A percentile compares a stretch with the other conserved stretches of the same genome.
Evolutionary conservation across 2,797 vertebrate species (phyloP).

Genomic region (Tokudaia muenninki): DNA sequence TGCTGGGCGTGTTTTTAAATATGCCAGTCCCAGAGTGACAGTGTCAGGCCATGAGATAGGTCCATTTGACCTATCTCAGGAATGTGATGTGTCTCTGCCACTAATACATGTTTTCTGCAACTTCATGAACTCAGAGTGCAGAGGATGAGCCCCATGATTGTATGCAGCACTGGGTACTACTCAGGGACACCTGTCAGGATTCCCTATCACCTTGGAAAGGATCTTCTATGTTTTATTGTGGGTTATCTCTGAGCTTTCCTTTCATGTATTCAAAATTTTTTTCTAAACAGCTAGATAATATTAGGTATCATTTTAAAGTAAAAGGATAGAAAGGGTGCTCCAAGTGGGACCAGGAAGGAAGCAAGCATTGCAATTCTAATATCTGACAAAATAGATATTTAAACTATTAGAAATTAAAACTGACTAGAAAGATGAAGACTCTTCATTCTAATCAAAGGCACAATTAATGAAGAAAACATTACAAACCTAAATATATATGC

Average conservation of each 20-base stretch:
- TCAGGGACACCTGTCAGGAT: conserved; percentile 44
- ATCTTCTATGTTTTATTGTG: not conserved
- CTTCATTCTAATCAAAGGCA: not conserved
- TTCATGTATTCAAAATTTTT: conserved; percentile 48
- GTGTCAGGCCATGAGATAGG: not conserved
- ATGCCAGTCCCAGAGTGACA: not conserved
- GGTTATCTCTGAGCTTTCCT: conserved; percentile 3
- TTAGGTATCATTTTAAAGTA: not conserved
- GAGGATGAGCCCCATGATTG: conserved; percentile 27
- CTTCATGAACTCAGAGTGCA: conserved; percentile 41
- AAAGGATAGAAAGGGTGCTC: not conserved
- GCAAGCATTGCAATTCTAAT: not conserved
- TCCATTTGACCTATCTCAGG: conserved; percentile 48
- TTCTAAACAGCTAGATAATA: conserved; percentile 70
- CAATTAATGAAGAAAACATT: not conserved
- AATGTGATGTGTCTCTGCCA: conserved; percentile 67
- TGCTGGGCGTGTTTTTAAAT: not conserved
- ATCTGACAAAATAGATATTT: not conserved
- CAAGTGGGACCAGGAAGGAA: not conserved
- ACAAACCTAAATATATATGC: not conserved
- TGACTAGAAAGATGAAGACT: not conserved
- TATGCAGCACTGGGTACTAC: not conserved
- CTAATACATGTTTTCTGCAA: conserved; percentile 77
- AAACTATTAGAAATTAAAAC: not conserved
- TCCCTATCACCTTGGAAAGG: not conserved